Conservation (phyloP, 1,140 invertebrate genomes). For the Lepidotrigona ventralis region DNA sequence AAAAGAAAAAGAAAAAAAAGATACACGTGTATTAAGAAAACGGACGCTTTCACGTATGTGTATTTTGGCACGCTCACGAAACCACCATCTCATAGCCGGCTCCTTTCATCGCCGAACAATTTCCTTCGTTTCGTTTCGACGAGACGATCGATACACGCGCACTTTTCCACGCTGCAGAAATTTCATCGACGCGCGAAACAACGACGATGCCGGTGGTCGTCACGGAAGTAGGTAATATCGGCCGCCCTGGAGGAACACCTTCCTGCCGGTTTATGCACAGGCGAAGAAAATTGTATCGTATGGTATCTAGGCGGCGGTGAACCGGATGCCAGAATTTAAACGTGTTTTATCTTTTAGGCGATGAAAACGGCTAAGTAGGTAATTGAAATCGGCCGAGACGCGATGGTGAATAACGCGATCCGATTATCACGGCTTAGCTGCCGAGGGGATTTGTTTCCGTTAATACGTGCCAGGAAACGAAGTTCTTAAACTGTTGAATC, state of each 20-base stretch:
- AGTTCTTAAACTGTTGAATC: neutral
- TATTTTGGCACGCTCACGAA: too few species aligned
- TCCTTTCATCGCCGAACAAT: neutral
- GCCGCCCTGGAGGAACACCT: neutral
- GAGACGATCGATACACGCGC: neutral
- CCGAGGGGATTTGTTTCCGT: neutral
- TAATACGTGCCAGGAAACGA: neutral
- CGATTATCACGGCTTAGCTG: constrained; percentile 7
- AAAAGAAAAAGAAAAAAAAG: too few species aligned
- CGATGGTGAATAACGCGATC: constrained; percentile 9
- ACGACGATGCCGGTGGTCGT: neutral
- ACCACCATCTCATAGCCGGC: too few species aligned
- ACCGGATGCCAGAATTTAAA: neutral
- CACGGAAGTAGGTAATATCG: neutral
- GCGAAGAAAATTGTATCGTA: neutral
- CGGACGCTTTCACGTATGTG: too few species aligned
- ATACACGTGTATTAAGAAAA: too few species aligned
- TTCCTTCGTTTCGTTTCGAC: neutral
- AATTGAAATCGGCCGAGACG: constrained; percentile 10
- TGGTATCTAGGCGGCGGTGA: neutral
- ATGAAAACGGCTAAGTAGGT: neutral
- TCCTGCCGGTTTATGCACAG: too few species aligned
- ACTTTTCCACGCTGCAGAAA: neutral
- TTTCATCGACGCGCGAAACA: neutral
- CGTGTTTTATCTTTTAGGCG: neutral